Base-by-base conservation (phyloP, 2,113 vertebrate genomes). In the Gorsachius goisagi region DNA sequence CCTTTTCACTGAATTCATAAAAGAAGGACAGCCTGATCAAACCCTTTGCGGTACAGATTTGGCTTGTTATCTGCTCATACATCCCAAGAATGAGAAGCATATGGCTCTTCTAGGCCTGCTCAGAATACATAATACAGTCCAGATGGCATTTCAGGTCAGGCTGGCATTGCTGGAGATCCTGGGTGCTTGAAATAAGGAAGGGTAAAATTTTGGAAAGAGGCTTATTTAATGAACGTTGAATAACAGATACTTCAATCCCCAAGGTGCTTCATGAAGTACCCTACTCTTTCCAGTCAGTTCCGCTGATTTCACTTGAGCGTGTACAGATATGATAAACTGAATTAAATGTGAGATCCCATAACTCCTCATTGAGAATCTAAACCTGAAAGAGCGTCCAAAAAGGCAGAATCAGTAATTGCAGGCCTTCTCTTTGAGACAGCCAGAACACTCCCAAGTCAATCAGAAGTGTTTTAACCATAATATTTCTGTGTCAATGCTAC, bases 341-440 rank as follows among this genome's bases (percentile, higher is more conserved):
- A 92, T 87, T 96, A 85, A 80, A 90, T 69, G 96, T 86, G 91
- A 92, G 59, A 35, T 84, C 50, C 97, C 77, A 47, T 89, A 97
- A 41, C 21, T 69, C 56, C n/a, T 97, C n/a, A 63, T 35, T 56
- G 45, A 75, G 15, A 83, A 26, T 50, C 11, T 53, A 53, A 94
- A 71, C 44, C 55, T 86, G 87, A 84, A 81, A 92, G 35, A 75
- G 44, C 17, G 69, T 90, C 73, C 49, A 60, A 53, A 79, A 91
- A 83, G 37, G 64, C 52, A 79, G 84, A 53, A 62, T 10, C 18
- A 35, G 68, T 83, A 75, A 64, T 26, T 59, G 45, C 55, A 50
- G 30, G 15, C 27, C 30, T 92, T 88, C 21, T 81, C 44, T 78
- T 74, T 89, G 74, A 93, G 73, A 55, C 28, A 73, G 37, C 21